Evolutionary conservation across 2,113 vertebrate species (phyloP).

Genomic region (Phycodurus eques): DNA sequence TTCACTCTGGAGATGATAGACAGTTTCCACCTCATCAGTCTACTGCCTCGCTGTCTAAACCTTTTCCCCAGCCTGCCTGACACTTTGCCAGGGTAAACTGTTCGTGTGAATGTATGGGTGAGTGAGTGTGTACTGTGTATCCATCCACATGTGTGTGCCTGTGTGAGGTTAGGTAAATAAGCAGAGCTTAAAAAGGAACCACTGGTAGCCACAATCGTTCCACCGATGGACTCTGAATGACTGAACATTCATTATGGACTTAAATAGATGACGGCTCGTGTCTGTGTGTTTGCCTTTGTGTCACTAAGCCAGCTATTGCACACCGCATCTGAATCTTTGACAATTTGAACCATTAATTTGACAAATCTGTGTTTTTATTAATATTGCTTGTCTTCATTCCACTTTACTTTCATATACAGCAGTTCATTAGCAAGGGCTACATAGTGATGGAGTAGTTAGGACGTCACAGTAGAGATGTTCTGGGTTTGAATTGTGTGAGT

Average conservation of each 20-base stretch:
- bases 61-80: slow-evolving; percentile 48
- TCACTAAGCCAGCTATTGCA: slow-evolving; percentile 49
- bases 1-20: slow-evolving; percentile 61
- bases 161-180: slow-evolving; percentile 74
- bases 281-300: slow-evolving; percentile 28
- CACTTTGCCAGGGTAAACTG: slow-evolving; percentile 66
- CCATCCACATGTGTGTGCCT: slow-evolving; percentile 29
- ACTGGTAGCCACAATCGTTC: slow-evolving; percentile 69
- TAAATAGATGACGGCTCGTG: slow-evolving; percentile 67
- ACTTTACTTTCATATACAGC: not conserved
- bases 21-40: slow-evolving; percentile 66
- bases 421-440: too few species aligned
- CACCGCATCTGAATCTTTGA: slow-evolving; percentile 34
- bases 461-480: too few species aligned
- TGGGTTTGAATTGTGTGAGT: too few species aligned
- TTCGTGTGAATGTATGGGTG: slow-evolving; percentile 19
- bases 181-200: slow-evolving; percentile 70
- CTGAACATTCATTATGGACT: slow-evolving; percentile 71
- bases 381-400: slow-evolving; percentile 9
- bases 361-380: slow-evolving; percentile 29
- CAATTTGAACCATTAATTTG: slow-evolving; percentile 31
- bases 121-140: slow-evolving; percentile 20
- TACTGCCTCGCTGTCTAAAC: slow-evolving; percentile 65
- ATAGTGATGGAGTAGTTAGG: too few species aligned
- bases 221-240: slow-evolving; percentile 65